A percentile compares a stretch with the other conserved stretches of the same genome.
Evolutionary conservation across 2,113 vertebrate genomes (phyloP).

Genomic region (Paralichthys olivaceus): DNA sequence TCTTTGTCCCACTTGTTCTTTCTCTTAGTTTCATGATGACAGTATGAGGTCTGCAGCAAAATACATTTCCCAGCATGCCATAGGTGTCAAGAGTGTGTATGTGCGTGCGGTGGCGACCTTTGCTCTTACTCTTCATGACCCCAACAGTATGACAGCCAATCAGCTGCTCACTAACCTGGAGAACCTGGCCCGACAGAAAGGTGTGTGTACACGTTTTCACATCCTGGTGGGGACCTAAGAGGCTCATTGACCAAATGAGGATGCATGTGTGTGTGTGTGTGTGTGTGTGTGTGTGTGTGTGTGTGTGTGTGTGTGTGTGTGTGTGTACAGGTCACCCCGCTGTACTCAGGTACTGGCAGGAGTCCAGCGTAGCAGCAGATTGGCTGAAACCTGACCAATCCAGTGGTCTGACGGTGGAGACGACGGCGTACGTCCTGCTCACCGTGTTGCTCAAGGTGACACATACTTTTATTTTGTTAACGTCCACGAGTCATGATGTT

Average conservation of each 20-base stretch:
- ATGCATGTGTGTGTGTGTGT: neutral
- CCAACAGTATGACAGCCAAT: slow-evolving; percentile 13
- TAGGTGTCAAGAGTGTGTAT: slow-evolving; percentile 83
- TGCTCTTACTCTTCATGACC: slow-evolving; percentile 84
- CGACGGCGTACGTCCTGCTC: slow-evolving; percentile 89
- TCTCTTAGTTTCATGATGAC: slow-evolving; percentile 80
- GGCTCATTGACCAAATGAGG: neutral
- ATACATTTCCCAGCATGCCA: slow-evolving; percentile 83
- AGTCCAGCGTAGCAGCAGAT: slow-evolving; percentile 54
- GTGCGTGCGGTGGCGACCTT: slow-evolving; percentile 86
- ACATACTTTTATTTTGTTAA: neutral
- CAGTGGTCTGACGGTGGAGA: slow-evolving; percentile 88
- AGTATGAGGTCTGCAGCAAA: slow-evolving; percentile 78
- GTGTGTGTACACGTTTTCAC: slow-evolving; percentile 21
- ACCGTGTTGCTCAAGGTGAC: slow-evolving; percentile 77
- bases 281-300: neutral
- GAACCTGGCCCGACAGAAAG: slow-evolving; percentile 80
- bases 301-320: neutral
- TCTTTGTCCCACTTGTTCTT: neutral
- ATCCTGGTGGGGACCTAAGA: neutral
- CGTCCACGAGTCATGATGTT: neutral
- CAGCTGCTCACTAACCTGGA: slow-evolving; percentile 73
- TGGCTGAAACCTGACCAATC: slow-evolving; percentile 66
- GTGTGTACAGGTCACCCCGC: slow-evolving; percentile 81
- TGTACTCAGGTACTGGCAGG: slow-evolving; percentile 89